A percentile compares a stretch with the other conserved stretches of the same genome.
phyloP scores from a whole-genome alignment of 2,113 vertebrate species.

The Bubo scandiacus region DNA sequence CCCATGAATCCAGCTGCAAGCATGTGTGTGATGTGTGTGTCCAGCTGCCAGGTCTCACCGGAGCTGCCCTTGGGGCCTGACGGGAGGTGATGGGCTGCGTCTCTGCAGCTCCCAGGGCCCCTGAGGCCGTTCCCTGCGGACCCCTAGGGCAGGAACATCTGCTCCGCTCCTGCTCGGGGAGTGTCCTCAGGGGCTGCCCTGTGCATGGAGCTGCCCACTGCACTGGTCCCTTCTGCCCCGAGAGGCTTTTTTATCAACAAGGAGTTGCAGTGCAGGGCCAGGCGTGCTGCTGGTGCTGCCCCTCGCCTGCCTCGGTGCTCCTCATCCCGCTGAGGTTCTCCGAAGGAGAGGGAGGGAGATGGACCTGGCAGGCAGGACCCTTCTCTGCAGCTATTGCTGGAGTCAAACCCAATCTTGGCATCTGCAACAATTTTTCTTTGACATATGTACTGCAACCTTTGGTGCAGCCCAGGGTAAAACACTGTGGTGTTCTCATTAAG shows the following conservation, averaged over 20 bases:
- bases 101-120: neutral
- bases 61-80: neutral
- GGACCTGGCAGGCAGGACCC: neutral
- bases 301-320: neutral
- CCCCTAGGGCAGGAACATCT: neutral
- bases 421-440: rapidly evolving
- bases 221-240: neutral
- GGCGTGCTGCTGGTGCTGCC: neutral
- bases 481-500: neutral
- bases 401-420: neutral
- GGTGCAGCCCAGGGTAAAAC: neutral
- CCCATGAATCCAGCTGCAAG: neutral
- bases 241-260: neutral
- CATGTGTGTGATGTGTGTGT: neutral
- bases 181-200: neutral
- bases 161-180: neutral
- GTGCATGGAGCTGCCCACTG: neutral
- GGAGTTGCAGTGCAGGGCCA: rapidly evolving
- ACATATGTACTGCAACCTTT: rapidly evolving
- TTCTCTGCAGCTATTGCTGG: neutral
- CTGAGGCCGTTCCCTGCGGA: neutral
- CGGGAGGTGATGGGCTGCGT: rapidly evolving
- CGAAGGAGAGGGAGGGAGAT: neutral
- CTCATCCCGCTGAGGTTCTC: neutral
- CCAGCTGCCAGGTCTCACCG: rapidly evolving